Conservation (phyloP, 2,888 invertebrate genomes). For the Reticulitermes lucifugus region DNA sequence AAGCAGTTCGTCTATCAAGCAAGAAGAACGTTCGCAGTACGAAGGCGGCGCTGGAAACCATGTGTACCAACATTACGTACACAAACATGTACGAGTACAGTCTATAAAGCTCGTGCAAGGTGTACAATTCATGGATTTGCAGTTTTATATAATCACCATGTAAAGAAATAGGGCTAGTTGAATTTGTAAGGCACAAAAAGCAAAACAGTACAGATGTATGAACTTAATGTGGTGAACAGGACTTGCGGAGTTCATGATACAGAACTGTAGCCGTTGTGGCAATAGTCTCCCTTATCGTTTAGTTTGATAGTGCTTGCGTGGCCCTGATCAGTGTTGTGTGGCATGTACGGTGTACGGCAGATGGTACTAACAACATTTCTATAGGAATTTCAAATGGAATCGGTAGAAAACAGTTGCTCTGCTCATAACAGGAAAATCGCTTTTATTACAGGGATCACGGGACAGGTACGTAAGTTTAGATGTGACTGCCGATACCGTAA, state of each 20-base stretch:
- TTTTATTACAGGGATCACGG: constrained; percentile 96
- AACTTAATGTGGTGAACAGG: neutral
- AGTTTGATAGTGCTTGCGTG: neutral
- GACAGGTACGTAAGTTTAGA: constrained; percentile 78
- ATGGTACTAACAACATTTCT: neutral
- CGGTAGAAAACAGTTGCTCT: neutral
- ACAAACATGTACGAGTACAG: too few relatives aligned
- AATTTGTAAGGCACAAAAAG: too few relatives aligned
- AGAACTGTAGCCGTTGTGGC: neutral
- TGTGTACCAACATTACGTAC: neutral
- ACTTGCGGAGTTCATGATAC: neutral
- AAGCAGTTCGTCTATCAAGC: too few relatives aligned
- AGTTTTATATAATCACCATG: too few relatives aligned
- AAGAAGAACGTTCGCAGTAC: too few relatives aligned
- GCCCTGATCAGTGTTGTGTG: neutral
- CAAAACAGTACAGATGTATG: neutral
- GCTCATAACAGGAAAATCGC: constrained; percentile 74
- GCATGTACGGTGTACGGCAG: neutral
- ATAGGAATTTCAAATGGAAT: neutral
- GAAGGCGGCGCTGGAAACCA: neutral
- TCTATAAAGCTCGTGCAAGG: too few relatives aligned
- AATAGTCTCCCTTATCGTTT: neutral
- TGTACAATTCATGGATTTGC: too few relatives aligned
- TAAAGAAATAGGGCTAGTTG: too few relatives aligned
- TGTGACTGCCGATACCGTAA: too few relatives aligned